phyloP scores from a whole-genome alignment of 2,888 invertebrate genomes.

The Terebella lapidaria region DNA sequence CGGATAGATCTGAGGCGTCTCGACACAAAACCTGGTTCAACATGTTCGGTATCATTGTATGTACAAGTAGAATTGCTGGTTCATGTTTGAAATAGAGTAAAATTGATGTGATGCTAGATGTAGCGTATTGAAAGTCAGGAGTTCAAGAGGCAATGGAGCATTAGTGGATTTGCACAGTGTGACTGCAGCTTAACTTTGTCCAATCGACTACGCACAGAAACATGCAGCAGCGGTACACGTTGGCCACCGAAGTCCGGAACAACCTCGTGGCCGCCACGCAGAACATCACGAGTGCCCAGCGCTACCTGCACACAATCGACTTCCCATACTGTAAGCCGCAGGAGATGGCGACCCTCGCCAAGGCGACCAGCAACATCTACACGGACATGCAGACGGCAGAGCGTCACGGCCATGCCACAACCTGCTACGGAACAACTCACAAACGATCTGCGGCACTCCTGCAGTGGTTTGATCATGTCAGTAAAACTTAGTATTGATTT shows the following conservation, averaged over 20 bases:
- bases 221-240: conserved; percentile 37
- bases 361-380: conserved; percentile 56
- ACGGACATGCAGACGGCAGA: conserved; percentile 55
- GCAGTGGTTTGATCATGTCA: conserved; percentile 58
- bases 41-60: no score
- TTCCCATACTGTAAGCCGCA: conserved; percentile 53
- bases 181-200: no score
- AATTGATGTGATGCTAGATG: no score
- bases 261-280: conserved; percentile 58
- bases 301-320: conserved; percentile 55
- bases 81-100: no score
- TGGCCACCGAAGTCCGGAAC: conserved; percentile 57
- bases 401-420: conserved; percentile 52
- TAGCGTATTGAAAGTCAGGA: no score
- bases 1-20: background rate
- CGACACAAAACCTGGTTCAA: no score
- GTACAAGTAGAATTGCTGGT: no score
- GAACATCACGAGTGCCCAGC: conserved; percentile 56
- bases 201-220: no score
- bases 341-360: conserved; percentile 55
- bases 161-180: no score
- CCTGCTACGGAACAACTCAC: conserved; percentile 55
- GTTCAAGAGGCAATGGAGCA: no score
- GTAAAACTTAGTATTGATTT: no score
- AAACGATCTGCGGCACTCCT: conserved; percentile 55